Evolutionary conservation across 1,140 invertebrate genomes (phyloP).

Genomic region (Nebria ingens): DNA sequence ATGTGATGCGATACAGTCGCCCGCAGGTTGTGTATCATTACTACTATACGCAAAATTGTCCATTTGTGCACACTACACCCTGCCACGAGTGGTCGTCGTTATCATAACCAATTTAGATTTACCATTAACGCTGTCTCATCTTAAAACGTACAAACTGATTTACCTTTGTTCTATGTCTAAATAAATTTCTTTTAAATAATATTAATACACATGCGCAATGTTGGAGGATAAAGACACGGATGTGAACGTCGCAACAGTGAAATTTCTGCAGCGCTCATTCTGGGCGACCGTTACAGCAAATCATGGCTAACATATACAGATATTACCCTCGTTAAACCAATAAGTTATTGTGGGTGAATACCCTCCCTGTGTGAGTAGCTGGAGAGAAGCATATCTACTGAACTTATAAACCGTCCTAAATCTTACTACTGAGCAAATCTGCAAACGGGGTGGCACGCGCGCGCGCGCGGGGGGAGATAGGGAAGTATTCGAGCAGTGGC

Average conservation of each 20-base stretch:
- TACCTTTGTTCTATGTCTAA: no score
- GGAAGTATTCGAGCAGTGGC: background rate
- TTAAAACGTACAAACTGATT: no score
- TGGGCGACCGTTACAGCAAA: conserved; percentile 3
- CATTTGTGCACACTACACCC: no score
- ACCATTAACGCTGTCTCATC: background rate
- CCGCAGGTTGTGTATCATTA: no score
- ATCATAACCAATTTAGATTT: background rate
- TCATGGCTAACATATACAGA: conserved; percentile 16
- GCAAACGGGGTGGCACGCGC: conserved; percentile 24
- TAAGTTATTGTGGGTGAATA: conserved; percentile 20
- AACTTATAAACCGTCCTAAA: conserved; percentile 29
- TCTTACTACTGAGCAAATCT: conserved; percentile 28
- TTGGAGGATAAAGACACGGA: no score
- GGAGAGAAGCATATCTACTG: conserved; percentile 12
- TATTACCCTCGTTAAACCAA: conserved; percentile 22
- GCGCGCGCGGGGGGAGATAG: conserved; percentile 11
- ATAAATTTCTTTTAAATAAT: no score
- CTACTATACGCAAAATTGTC: no score
- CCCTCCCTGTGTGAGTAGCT: no score
- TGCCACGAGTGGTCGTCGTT: background rate
- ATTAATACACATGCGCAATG: no score
- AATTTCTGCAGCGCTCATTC: background rate
- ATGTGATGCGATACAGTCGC: background rate
- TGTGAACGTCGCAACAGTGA: no score